Evolutionary conservation across 2,888 invertebrate genomes (phyloP).

Genomic region (Melipona bicolor): DNA sequence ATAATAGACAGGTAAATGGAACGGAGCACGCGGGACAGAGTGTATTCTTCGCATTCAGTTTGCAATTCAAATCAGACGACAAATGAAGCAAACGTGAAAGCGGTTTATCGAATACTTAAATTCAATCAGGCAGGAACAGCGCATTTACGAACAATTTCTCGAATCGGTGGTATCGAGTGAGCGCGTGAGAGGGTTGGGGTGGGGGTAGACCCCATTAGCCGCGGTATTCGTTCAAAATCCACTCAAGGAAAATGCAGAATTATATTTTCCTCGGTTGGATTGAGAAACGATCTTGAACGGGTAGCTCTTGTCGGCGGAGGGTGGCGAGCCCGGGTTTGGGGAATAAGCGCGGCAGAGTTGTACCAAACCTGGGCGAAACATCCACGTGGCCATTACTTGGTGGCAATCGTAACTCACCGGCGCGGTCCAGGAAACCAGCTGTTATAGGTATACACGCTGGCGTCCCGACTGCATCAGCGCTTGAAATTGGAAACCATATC

Average conservation of each 20-base stretch:
- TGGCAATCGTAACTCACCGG: slow-evolving; percentile 66
- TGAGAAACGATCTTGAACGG: slow-evolving; percentile 54
- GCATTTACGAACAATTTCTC: slow-evolving; percentile 10
- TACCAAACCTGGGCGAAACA: slow-evolving; percentile 46
- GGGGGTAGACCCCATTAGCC: slow-evolving; percentile 30
- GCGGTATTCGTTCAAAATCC: slow-evolving; percentile 23
- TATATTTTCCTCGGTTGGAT: slow-evolving; percentile 42
- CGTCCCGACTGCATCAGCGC: slow-evolving; percentile 70
- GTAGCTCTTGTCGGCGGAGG: background rate
- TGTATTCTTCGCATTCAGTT: background rate
- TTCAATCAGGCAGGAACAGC: background rate
- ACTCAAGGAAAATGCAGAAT: slow-evolving; percentile 45
- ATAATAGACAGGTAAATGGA: background rate
- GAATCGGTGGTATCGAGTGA: slow-evolving; percentile 18
- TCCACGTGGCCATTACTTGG: slow-evolving; percentile 69
- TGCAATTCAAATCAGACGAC: background rate
- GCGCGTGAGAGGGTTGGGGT: background rate
- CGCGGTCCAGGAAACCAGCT: slow-evolving; percentile 57
- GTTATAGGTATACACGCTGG: slow-evolving; percentile 58
- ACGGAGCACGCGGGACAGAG: background rate
- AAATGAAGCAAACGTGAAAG: background rate
- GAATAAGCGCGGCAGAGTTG: slow-evolving; percentile 17
- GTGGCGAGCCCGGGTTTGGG: slow-evolving; percentile 52
- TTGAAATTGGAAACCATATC: slow-evolving; percentile 77
- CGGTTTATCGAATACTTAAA: slow-evolving; percentile 20